phyloP scores from a whole-genome alignment of 2,888 invertebrate genomes.

The Netelia melanura region DNA sequence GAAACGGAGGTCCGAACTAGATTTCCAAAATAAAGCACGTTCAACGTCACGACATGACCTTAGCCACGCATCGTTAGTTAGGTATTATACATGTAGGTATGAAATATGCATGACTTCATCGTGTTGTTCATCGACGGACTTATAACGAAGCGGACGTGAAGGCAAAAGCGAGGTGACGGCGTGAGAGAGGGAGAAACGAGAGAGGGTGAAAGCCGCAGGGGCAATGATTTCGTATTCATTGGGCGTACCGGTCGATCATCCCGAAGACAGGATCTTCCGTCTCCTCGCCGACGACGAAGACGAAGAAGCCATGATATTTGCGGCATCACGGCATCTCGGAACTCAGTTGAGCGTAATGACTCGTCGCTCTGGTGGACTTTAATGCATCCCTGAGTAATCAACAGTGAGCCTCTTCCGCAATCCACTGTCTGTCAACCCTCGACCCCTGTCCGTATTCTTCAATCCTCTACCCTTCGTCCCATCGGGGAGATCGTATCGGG shows the following conservation, averaged over 20 bases:
- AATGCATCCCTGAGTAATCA: slow-evolving; percentile 70
- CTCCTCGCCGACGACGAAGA: slow-evolving; percentile 52
- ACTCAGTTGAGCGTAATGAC: slow-evolving; percentile 72
- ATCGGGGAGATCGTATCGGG: slow-evolving; percentile 55
- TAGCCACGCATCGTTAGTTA: slow-evolving; percentile 62
- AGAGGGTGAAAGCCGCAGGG: slow-evolving; percentile 40
- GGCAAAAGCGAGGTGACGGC: background rate
- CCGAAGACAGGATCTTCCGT: slow-evolving; percentile 74
- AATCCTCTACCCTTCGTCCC: slow-evolving; percentile 23
- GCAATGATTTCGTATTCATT: slow-evolving; percentile 79
- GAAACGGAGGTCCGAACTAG: slow-evolving; percentile 9
- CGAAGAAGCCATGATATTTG: slow-evolving; percentile 53
- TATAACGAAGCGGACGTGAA: slow-evolving; percentile 68
- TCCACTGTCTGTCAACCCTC: slow-evolving; percentile 57
- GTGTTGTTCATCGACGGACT: slow-evolving; percentile 77
- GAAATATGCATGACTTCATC: slow-evolving; percentile 78
- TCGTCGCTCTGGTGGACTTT: slow-evolving; percentile 72
- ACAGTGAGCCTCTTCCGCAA: slow-evolving; percentile 48
- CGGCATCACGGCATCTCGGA: slow-evolving; percentile 53
- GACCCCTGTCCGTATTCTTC: slow-evolving; percentile 32
- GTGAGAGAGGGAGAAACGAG: background rate
- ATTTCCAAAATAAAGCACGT: background rate
- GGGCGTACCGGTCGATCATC: slow-evolving; percentile 77
- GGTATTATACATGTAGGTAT: slow-evolving; percentile 73
- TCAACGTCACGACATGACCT: slow-evolving; percentile 28